Base-by-base conservation (phyloP, 2,888 invertebrate genomes). In the Drosophila buzzatii region DNA sequence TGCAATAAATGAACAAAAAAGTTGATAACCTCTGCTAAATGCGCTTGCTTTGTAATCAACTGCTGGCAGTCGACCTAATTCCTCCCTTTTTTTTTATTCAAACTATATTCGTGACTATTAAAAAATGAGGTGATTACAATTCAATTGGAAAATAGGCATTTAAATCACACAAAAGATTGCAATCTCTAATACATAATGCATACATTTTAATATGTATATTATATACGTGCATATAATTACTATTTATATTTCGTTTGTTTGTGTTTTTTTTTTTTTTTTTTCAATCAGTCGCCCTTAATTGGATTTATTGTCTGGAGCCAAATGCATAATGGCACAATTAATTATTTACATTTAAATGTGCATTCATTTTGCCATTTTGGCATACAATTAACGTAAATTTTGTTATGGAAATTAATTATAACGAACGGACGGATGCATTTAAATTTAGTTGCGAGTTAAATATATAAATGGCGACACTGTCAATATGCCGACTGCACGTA, bases 401-500 rank as follows among this genome's bases (percentile, higher is more conserved):
- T 82, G 78, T 67, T 80, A 74, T 76, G 78, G 62, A 85, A 85
- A 85, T 85, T 83, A 82, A 88, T 88, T 83, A 70, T 71, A 69
- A 70, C 51, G 49, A 66, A 67, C 60, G 61, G 63, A 65, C 60
- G 70, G 76, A 70, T 61, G 76, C 58, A 58, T 78, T 67, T 80
- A 70, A 83, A 78, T 67, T 70, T 55, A 70, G 53, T 68, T 53
- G n/a, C 3, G 35, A 39, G 47, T 23, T 16, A 59, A 71, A 66
- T 20, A 37, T 39, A 33, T 47, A 51, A 57, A 47, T 52, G 57
- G 42, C 60, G 69, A 82, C 88, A 84, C 71, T 73, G 76, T 76
- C 83, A 82, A 85, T 84, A 84, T 84, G 88, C 42, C 62, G n/a
- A 41, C 39, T 76, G 76, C 68, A 68, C 67, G 61, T 68, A 78